phyloP scores from a whole-genome alignment of 2,113 vertebrate species.

The Steatornis caripensis region DNA sequence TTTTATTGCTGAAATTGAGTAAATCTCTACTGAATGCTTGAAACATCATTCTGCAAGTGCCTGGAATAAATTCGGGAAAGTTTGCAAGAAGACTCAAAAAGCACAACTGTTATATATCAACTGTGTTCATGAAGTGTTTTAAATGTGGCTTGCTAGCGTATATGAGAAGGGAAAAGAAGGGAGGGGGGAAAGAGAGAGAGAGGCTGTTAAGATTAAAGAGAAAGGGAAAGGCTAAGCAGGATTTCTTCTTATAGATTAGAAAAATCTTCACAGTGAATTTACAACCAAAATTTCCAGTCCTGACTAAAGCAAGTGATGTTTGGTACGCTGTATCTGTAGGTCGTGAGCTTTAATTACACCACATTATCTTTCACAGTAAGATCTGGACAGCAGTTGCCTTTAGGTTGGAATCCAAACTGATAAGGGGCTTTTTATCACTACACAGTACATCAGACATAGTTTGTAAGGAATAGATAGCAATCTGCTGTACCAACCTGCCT shows the following conservation, averaged over 20 bases:
- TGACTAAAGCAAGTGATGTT: constrained; percentile 1
- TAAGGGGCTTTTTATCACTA: constrained; percentile 68
- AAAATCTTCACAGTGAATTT: constrained; percentile 19
- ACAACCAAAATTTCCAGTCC: constrained; percentile 25
- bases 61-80: constrained; percentile 27
- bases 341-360: constrained; percentile 31
- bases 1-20: constrained; percentile 29
- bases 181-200: not conserved
- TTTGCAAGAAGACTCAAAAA: not conserved
- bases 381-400: constrained; percentile 67
- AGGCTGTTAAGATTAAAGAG: not conserved
- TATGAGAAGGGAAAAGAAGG: not conserved
- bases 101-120: not conserved
- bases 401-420: constrained; percentile 68
- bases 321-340: constrained; percentile 14
- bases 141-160: not conserved
- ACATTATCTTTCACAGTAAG: constrained; percentile 67
- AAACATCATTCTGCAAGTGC: constrained; percentile 1
- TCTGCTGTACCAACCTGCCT: constrained; percentile 60
- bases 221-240: not conserved
- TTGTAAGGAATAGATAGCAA: constrained; percentile 48
- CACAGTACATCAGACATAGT: not conserved
- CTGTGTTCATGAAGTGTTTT: not conserved
- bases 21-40: constrained; percentile 12
- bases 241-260: not conserved